phyloP scores from a whole-genome alignment of 2,797 vertebrate species.

The Siniperca undulata region DNA sequence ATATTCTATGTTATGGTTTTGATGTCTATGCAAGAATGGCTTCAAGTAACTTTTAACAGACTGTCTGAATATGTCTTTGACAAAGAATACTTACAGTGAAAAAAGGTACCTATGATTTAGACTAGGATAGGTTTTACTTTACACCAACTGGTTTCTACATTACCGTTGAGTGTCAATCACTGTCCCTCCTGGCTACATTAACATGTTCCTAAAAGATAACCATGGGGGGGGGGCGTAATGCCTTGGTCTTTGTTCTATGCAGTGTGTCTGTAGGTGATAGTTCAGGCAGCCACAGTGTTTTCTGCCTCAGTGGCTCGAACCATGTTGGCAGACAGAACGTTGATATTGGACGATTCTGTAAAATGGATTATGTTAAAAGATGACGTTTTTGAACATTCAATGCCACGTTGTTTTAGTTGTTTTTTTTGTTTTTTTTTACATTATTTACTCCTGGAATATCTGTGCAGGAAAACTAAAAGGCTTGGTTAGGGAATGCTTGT shows the following conservation, averaged over 20 bases:
- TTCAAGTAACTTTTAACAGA: slow-evolving; percentile 53
- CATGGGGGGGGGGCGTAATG: neutral
- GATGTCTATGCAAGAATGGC: slow-evolving; percentile 40
- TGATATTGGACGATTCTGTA: slow-evolving; percentile 12
- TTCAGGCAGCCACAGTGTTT: slow-evolving; percentile 41
- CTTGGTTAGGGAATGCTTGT: slow-evolving; percentile 2
- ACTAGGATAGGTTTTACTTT: slow-evolving; percentile 15
- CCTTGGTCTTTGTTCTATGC: slow-evolving; percentile 35
- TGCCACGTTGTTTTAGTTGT: neutral
- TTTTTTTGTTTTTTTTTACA: neutral
- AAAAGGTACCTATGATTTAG: slow-evolving; percentile 31
- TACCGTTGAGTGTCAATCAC: slow-evolving; percentile 8
- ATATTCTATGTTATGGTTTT: slow-evolving; percentile 62
- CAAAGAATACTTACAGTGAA: slow-evolving; percentile 23
- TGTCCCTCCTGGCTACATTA: neutral
- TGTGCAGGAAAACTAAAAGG: neutral
- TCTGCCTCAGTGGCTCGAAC: slow-evolving; percentile 33
- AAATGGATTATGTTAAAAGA: slow-evolving; percentile 44
- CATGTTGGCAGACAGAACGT: slow-evolving; percentile 1
- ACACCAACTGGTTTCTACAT: slow-evolving; percentile 3
- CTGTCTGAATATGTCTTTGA: slow-evolving; percentile 39
- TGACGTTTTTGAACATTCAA: neutral
- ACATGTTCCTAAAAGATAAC: slow-evolving; percentile 34
- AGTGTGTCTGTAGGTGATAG: slow-evolving; percentile 35
- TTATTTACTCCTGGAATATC: neutral